Conservation (phyloP, 2,888 invertebrate genomes). For the Drosophila prolongata region DNA sequence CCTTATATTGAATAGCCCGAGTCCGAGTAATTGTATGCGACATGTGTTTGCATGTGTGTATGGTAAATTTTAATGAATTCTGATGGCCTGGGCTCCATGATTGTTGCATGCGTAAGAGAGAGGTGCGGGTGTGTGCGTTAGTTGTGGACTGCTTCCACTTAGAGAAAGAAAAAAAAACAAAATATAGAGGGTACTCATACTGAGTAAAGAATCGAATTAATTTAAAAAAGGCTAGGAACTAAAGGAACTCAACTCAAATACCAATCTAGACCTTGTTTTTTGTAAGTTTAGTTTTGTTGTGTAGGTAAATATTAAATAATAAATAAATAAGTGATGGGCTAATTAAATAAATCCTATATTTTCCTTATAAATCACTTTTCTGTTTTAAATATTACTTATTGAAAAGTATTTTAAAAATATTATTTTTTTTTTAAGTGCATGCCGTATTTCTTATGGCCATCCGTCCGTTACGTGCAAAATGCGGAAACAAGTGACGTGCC, state of each 20-base stretch:
- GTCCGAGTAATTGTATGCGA: conserved; percentile 54
- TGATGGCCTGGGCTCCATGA: conserved; percentile 42
- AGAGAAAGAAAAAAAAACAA: not conserved
- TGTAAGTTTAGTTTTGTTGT: too few relatives aligned
- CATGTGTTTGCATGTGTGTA: conserved; percentile 14
- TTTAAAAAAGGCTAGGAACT: too few relatives aligned
- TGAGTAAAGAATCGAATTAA: too few relatives aligned
- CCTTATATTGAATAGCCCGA: conserved; percentile 37
- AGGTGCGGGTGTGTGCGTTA: conserved; percentile 13
- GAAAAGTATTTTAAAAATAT: too few relatives aligned
- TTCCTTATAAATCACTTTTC: too few relatives aligned
- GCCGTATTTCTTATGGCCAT: conserved; percentile 40
- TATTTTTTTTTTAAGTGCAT: conserved; percentile 5
- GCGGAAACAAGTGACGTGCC: conserved; percentile 76
- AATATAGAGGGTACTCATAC: too few relatives aligned
- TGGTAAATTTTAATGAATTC: conserved; percentile 72
- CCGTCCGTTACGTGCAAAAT: conserved; percentile 67
- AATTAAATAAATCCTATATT: too few relatives aligned
- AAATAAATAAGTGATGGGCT: too few relatives aligned
- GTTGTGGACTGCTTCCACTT: conserved; percentile 21
- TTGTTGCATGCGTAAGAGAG: conserved; percentile 34
- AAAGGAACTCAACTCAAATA: too few relatives aligned
- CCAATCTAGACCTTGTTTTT: too few relatives aligned
- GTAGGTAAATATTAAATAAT: too few relatives aligned
- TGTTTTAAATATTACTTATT: too few relatives aligned